phyloP scores from a whole-genome alignment of 2,113 vertebrate species.

The Colius striatus region DNA sequence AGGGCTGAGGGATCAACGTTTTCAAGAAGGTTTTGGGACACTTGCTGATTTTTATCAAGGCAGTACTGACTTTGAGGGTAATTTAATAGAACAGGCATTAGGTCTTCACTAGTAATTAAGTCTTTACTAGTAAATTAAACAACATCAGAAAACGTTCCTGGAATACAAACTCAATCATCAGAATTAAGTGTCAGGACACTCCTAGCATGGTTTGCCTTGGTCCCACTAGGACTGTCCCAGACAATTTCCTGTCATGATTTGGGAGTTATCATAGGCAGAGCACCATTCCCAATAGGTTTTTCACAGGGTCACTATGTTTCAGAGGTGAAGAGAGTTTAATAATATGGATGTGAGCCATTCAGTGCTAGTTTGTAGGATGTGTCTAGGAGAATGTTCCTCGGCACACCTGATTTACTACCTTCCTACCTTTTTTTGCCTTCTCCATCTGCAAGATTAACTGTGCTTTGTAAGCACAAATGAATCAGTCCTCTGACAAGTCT shows the following conservation, averaged over 20 bases:
- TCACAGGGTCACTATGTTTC: not conserved
- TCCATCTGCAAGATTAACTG: conserved; percentile 25
- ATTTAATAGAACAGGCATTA: conserved; percentile 39
- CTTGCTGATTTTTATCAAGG: conserved; percentile 45
- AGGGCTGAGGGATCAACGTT: not conserved
- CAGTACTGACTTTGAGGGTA: conserved; percentile 14
- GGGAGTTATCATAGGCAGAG: not conserved
- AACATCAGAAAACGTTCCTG: not conserved
- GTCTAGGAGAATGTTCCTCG: not conserved
- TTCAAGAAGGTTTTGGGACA: conserved; percentile 10
- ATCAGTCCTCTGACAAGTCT: conserved; percentile 10
- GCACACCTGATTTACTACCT: conserved; percentile 25
- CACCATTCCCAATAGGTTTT: not conserved
- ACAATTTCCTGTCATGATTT: not conserved
- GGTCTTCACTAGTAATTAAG: conserved; percentile 39
- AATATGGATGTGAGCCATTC: not conserved
- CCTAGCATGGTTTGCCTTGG: not conserved
- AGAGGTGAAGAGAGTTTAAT: conserved; percentile 25
- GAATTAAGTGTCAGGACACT: not conserved
- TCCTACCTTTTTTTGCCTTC: conserved; percentile 9
- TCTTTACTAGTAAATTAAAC: conserved; percentile 44
- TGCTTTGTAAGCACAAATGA: conserved; percentile 43
- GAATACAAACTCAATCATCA: not conserved
- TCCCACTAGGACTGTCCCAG: not conserved
- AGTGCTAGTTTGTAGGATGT: not conserved